Conservation (phyloP, 2,797 vertebrate genomes). For the Malacoraja senta region DNA sequence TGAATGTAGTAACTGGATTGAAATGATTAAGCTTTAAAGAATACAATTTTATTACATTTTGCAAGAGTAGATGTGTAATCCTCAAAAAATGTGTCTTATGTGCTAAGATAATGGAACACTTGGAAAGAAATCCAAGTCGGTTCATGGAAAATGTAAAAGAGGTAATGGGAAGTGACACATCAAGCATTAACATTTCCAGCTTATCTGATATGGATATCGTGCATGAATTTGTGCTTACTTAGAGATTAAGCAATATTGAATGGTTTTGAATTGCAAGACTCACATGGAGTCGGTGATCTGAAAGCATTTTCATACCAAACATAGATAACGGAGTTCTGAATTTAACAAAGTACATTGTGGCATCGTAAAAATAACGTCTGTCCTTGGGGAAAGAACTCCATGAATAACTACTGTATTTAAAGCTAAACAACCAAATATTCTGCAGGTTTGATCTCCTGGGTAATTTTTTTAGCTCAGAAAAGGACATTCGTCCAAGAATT, state of each 20-base stretch:
- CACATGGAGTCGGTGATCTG: slow-evolving; percentile 65
- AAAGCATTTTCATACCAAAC: slow-evolving; percentile 55
- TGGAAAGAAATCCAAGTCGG: neutral
- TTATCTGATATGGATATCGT: slow-evolving; percentile 40
- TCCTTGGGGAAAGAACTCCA: neutral
- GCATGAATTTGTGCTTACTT: slow-evolving; percentile 40
- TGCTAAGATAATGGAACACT: neutral
- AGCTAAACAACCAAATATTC: neutral
- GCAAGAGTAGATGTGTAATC: neutral
- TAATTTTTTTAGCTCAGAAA: too few relatives aligned
- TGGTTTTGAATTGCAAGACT: slow-evolving; percentile 58
- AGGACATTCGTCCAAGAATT: too few relatives aligned
- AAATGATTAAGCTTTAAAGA: neutral
- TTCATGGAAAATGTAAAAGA: neutral
- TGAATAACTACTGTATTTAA: neutral
- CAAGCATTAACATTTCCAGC: neutral
- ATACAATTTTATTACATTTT: neutral
- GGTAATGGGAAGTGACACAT: neutral
- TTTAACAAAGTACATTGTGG: slow-evolving; percentile 56
- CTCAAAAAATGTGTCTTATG: neutral
- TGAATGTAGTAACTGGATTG: neutral
- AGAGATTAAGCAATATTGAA: neutral
- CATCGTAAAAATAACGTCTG: slow-evolving; percentile 26
- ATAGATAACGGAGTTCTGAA: slow-evolving; percentile 52
- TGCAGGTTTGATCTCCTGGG: too few relatives aligned